Conservation (phyloP, 2,797 vertebrate species). For the Melanotaenia boesemani region DNA sequence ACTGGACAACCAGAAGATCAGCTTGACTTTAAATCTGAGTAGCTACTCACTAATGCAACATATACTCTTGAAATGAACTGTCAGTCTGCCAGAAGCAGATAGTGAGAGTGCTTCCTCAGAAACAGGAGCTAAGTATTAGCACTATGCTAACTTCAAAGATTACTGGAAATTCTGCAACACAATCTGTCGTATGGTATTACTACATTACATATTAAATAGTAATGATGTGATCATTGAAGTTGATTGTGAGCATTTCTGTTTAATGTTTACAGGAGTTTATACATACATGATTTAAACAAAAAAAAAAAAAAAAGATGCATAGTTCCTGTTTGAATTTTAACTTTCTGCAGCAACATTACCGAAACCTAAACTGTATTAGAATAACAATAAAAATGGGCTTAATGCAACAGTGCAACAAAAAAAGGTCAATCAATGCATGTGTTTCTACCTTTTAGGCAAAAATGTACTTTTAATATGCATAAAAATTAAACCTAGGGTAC, state of each 20-base stretch:
- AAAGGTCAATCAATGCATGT: neutral
- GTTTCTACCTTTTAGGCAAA: neutral
- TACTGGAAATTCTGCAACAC: conserved; percentile 37
- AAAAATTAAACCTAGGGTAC: too few species aligned
- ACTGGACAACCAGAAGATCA: conserved; percentile 36
- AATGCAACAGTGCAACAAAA: too few species aligned
- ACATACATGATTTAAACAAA: neutral
- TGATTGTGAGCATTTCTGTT: neutral
- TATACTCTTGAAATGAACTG: conserved; percentile 51
- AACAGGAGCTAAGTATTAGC: conserved; percentile 53
- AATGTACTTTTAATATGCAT: too few species aligned
- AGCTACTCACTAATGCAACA: conserved; percentile 20
- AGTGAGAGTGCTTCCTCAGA: conserved; percentile 52
- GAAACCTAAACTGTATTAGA: too few species aligned
- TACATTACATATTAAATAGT: conserved; percentile 2
- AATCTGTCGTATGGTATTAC: conserved; percentile 8
- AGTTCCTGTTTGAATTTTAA: neutral
- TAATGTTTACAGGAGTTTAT: neutral
- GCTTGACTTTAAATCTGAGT: conserved; percentile 36
- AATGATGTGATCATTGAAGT: neutral
- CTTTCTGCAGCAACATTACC: neutral
- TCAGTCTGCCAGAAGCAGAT: conserved; percentile 52
- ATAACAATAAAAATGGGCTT: too few species aligned
- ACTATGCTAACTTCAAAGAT: conserved; percentile 33
- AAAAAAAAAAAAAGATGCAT: neutral